Percentiles rank a stretch among this genome's conserved stretches.
Conservation (phyloP, 2,113 vertebrate species). For the cattle (Bos taurus) region DNA sequence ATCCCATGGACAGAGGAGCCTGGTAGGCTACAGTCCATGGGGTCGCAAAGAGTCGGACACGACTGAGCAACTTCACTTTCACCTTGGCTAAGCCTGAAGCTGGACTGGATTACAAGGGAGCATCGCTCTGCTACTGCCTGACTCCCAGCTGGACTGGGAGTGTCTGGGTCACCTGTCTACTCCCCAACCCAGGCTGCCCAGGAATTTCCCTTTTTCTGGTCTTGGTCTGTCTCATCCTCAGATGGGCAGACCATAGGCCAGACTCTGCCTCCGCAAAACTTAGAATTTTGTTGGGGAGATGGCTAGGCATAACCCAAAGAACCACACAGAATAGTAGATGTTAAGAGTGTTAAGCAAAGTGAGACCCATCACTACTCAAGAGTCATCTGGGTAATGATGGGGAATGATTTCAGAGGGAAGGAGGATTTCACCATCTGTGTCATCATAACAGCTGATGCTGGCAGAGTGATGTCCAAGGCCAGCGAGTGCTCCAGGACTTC, state of each 20-base stretch:
- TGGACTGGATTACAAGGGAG: neutral
- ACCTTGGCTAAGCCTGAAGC: neutral
- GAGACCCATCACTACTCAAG: neutral
- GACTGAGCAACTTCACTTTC: too few relatives aligned
- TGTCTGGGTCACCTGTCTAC: neutral
- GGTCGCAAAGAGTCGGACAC: too few relatives aligned
- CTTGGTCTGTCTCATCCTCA: neutral
- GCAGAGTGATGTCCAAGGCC: neutral
- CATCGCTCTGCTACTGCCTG: neutral
- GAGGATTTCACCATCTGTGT: neutral
- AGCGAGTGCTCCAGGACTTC: neutral
- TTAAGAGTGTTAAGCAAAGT: neutral
- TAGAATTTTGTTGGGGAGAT: neutral
- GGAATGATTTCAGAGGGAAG: accelerated
- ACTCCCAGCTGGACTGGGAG: neutral
- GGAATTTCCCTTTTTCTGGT: neutral
- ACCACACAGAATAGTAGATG: neutral
- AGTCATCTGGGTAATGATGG: neutral
- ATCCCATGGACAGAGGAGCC: too few relatives aligned
- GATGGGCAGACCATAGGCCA: neutral
- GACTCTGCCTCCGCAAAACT: neutral
- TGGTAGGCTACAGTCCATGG: too few relatives aligned
- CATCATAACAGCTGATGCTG: neutral
- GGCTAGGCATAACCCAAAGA: neutral
- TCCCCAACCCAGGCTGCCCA: neutral